Evolutionary conservation across 2,797 vertebrate genomes (phyloP), one percentile per base, ranked within the genome.

Genomic region (Bryconaethiops microstoma): DNA sequence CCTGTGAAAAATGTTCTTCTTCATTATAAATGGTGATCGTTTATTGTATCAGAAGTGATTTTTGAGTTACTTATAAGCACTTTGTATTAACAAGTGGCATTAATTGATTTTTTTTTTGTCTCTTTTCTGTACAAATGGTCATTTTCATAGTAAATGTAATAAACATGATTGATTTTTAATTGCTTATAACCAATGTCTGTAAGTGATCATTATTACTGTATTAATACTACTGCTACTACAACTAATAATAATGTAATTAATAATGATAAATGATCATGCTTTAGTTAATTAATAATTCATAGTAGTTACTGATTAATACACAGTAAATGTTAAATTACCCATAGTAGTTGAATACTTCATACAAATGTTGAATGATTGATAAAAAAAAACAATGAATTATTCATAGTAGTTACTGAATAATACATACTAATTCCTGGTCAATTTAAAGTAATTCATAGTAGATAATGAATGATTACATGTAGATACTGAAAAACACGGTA

Each of bases 81-180:
- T 73, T 57, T 73, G 70, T 73, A n/a, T 55, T 73, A 55, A 73
- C 70, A 73, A 73, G 29, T 40, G 40, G 40, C 17, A 48, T 72
- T 19, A 79, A 73, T 57, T 52, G 23, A 73, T 73, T 52, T 7
- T 57, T 39, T 48, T 48, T 48, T 48, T 8, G 35, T 35, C 35
- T 35, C 35, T 35, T 48, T 48, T 48, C 45, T 48, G 2, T 48
- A 12, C 1, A 45, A 29, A 29, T 29, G 29, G 42, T 10, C 8
- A 1, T 48, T 48, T 12, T 8, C 45, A 48, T 12, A 48, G 45
- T 2, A 2, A 35, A 35, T 12, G 7, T 48, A 48, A 48, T 48
- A 48, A 48, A 12, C 45, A 48, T 48, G 7, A 48, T 12, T 8
- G 45, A 1, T 48, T 48, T 35, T 29, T 29, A 29, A 3, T 29